Evolutionary conservation across 1,140 invertebrate genomes (phyloP), one percentile per base, ranked within the genome.

Genomic region (Halesus radiatus): DNA sequence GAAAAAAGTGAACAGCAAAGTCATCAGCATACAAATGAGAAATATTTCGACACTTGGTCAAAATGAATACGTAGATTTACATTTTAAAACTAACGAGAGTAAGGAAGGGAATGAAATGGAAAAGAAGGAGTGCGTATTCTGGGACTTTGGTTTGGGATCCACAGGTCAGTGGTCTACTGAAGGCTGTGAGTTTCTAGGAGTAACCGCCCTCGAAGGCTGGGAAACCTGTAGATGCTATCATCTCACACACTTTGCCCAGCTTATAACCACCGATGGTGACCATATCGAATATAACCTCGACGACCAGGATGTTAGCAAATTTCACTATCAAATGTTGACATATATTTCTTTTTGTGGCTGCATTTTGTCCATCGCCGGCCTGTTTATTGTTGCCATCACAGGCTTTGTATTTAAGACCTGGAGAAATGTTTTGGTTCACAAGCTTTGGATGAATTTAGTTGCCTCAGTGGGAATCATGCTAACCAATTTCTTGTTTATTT

Each of bases 241-340:
- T 81, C 85, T 91, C 4, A 91, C 90, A 0, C 89, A 90, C 79
- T 91, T 90, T 80, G 89, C 89, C 2, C 87, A 90, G 83, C 85
- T 91, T 1, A 83, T 90, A 2, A 86, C 86, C 0, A 68, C 1
- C 3, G 3, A 18, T 50, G 32, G 32, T 32, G 32, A 3, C 32
- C 32, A 32, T 7, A 32, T 6, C 6, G 4, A 32, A 7, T 3
- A 32, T 32, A 32, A 32, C 32, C 2, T 5, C 7, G n/a, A 50
- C 8, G n/a, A n/a, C n/a, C 13, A 13, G 7, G 3, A n/a, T 10
- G 18, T 68, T 3, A 68, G 32, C 20, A 8, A 68, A 2, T 8
- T 16, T 50, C 4, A 68, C 16, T 68, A 68, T 68, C 81, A 83
- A n/a, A 80, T 79, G 50, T 83, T 91, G 50, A 86, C 88, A 83